Base-by-base conservation (phyloP, 2,797 vertebrate species). In the Coranthus polyacanthus region DNA sequence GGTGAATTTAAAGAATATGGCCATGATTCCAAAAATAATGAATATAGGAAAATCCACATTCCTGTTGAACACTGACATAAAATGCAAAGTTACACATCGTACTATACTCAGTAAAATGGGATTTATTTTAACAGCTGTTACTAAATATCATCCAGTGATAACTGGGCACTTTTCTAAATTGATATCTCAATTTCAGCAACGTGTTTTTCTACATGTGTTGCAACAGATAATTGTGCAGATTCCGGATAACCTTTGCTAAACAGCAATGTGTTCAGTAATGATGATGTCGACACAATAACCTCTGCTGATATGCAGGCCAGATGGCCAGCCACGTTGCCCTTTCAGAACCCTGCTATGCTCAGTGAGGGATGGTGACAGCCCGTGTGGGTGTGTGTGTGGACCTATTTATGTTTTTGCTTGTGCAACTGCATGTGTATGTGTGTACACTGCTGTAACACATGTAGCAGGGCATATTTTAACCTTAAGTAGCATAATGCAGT, bases 231-330 rank as follows among this genome's bases (percentile, higher is more conserved):
- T 69, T 72, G 78, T 67, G 67, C 84, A 80, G 73, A 72, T 79
- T 87, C 69, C 37, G 20, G 53, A 59, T 87, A 88, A 91, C 88
- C 89, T 92, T 87, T 91, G 76, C 80, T 83, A 88, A 92, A 82
- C 83, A 86, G 72, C 70, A 86, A 79, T 81, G 79, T 92, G 83
- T 89, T 84, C 79, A 49, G 76, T 92, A 92, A 92, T 92, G 85
- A 93, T 91, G 89, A 92, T 90, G 89, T 90, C 73, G 76, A 87
- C 83, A 89, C 83, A 86, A 89, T 89, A 90, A 90, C 90, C 91
- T 92, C 88, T 90, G 88, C 78, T 87, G 72, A 84, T 83, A 89
- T 62, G 74, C 82, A 62, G 81, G 68, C 87, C 92, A 94, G 93
- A 93, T 94, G 93, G 92, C 83, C 81, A 45, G 81, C 81, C 81